phyloP scores from a whole-genome alignment of 2,888 invertebrate genomes.

The Amphipoea oculea region DNA sequence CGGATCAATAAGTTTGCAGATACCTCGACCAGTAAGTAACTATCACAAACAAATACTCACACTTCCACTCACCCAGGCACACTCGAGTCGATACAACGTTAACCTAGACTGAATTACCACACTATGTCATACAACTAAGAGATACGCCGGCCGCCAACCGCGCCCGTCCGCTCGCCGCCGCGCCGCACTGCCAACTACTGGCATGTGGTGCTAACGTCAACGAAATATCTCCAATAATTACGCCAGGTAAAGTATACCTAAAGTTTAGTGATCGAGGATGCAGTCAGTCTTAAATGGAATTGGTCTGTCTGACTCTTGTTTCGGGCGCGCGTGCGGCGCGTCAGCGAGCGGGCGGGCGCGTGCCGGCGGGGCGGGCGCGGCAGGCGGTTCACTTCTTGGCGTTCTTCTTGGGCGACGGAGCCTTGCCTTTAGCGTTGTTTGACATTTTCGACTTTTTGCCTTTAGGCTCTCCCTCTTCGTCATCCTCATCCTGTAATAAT shows the following conservation, averaged over 20 bases:
- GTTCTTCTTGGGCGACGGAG: conserved; percentile 93
- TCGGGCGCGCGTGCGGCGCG: conserved; percentile 43
- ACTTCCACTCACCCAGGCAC: conserved; percentile 75
- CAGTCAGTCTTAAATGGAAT: conserved; percentile 68
- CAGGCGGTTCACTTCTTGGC: conserved; percentile 87
- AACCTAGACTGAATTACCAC: conserved; percentile 86
- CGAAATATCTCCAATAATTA: conserved; percentile 55
- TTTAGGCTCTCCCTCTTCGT: conserved; percentile 95
- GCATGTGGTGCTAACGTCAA: conserved; percentile 55
- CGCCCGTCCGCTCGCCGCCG: conserved; percentile 52
- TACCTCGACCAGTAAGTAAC: conserved; percentile 76
- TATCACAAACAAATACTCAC: conserved; percentile 77
- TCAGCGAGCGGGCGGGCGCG: conserved; percentile 52
- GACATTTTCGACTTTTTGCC: conserved; percentile 94
- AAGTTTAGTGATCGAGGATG: conserved; percentile 58
- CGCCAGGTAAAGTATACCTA: conserved; percentile 62
- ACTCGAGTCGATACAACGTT: conserved; percentile 83
- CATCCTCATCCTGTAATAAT: conserved; percentile 91
- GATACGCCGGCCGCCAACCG: conserved; percentile 62
- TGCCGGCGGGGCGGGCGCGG: conserved; percentile 61
- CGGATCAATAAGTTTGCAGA: conserved; percentile 71
- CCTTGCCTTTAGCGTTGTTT: conserved; percentile 93
- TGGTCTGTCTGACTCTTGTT: conserved; percentile 62
- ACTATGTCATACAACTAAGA: conserved; percentile 81
- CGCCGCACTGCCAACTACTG: conserved; percentile 51